These are phyloP conservation scores for Mico argentatus DNA, from an alignment of 2,797 vertebrate species.

Conservation along the genomic window DNA sequence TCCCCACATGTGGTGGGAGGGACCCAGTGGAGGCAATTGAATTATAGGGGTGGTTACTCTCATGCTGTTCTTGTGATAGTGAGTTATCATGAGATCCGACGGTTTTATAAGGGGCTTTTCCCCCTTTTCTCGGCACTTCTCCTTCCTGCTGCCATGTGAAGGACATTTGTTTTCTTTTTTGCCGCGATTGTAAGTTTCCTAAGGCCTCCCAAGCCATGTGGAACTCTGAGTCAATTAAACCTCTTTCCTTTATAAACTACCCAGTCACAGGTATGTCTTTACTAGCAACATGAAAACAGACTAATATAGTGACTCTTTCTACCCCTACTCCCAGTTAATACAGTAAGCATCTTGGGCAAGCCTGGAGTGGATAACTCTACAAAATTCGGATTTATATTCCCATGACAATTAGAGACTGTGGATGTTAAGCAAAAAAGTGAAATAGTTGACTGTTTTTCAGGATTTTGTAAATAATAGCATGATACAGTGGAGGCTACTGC, in stretches of 20 bases:
- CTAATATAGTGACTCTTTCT: not conserved
- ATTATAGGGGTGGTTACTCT: not conserved
- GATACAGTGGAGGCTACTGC: not conserved
- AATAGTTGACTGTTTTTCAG: not conserved
- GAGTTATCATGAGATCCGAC: not conserved
- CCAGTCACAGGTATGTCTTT: not conserved
- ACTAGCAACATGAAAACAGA: not conserved
- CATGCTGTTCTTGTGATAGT: not conserved
- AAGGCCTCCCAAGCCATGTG: not conserved
- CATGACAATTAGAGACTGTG: not conserved
- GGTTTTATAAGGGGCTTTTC: not conserved
- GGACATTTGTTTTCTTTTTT: not conserved
- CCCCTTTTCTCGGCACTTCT: not conserved
- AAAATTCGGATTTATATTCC: not conserved
- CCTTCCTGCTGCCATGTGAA: not conserved
- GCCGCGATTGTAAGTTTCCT: not conserved
- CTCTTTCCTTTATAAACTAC: not conserved
- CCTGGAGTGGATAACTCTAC: not conserved
- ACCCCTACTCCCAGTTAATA: fast-evolving
- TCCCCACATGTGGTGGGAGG: not conserved
- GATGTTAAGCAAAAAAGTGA: not conserved
- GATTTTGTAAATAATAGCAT: not conserved
- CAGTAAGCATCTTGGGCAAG: no score
- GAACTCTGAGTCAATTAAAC: not conserved
- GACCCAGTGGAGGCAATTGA: not conserved